Base-by-base conservation (phyloP, 2,797 vertebrate genomes). In the Eulemur albifrons region DNA sequence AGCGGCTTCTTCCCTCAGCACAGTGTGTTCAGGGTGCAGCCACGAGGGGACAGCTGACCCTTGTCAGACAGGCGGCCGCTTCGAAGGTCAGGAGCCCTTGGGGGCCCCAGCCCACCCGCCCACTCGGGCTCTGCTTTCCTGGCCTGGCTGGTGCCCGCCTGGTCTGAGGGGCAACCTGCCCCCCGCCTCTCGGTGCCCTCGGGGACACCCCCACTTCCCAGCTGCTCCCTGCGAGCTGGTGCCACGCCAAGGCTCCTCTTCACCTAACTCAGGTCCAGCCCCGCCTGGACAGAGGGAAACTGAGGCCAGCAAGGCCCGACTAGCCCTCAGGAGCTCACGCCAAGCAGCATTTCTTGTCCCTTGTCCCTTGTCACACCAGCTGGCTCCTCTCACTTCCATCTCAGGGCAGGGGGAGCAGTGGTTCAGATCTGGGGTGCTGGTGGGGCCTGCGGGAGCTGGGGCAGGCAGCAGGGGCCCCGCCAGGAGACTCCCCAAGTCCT, bases 361-460 rank as follows among this genome's bases (percentile, higher is more conserved):
- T 21, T 11, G 23, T 35, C 15, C 25, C 7, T 30, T 11, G 23
- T 35, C 15, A 13, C 32, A 8, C 3, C 65, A 35, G 30, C 65
- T 1, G 32, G 63, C 25, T 63, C 1, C 1, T 10, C 45, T 69
- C 50, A 4, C 7, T 10, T 32, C 40, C 5, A 6, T 43, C 30
- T 25, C n/a, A 35, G 1, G 4, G 30, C 3, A 32, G 8, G 79
- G 2, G 79, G 32, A 13, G 43, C 54, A 14, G 65, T 20, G 65
- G 5, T 13, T 38, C 17, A 9, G 17, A 45, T 2, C 18, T 9
- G 17, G 65, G 81, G 12, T 14, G 18, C 2, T 0, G 1, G 0
- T 7, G 23, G 30, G 38, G 50, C 32, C 40, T 15, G 5, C 25
- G 0, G 35, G 76, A n/a, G 54, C 54, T 65, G 83, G 23, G 25